Evolutionary conservation across 2,113 vertebrate species (phyloP), one percentile per base, ranked within the genome.

Genomic region (Benitochromis conjunctus): DNA sequence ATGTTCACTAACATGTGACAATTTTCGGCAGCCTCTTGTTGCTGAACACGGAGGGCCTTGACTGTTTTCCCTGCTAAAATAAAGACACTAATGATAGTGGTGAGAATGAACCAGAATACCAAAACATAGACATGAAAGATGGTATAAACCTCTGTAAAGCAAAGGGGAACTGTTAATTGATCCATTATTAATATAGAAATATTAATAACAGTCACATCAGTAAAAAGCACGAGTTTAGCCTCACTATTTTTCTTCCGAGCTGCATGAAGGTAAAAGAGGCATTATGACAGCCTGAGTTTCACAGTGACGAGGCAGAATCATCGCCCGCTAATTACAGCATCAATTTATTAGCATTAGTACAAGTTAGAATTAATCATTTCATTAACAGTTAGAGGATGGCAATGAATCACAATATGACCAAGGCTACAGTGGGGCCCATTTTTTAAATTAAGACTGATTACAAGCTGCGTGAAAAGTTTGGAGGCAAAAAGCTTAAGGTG

Each of bases 351-450:
- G 90, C 86, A 88, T 74, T 90, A 87, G 88, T 89, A 92, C 90
- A 92, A 92, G 82, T 90, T 91, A 92, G 77, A 95, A 96, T 95
- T 90, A 93, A 96, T 96, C 80, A 93, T 95, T 94, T 94, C 93
- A 96, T 96, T 95, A 95, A 88, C 81, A 84, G 84, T 82, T 84
- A 54, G 78, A 60, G 89, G 80, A 92, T 79, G 83, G 90, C 82
- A 88, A 95, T 96, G 92, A 94, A 96, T 96, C 92, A 95, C 88
- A 93, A 93, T 91, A 88, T 80, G 85, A 89, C 62, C 79, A 38
- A 80, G 80, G 89, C 64, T 82, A 85, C 51, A n/a, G 64, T 66
- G 21, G 78, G 86, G 79, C 79, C 46, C 41, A 54, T 85, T 89
- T 90, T 93, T 46, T 77, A 82, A 93, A 95, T 90, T 76, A 93